Evolutionary conservation across 2,797 vertebrate species (phyloP).

Genomic region (Coreius guichenoti): DNA sequence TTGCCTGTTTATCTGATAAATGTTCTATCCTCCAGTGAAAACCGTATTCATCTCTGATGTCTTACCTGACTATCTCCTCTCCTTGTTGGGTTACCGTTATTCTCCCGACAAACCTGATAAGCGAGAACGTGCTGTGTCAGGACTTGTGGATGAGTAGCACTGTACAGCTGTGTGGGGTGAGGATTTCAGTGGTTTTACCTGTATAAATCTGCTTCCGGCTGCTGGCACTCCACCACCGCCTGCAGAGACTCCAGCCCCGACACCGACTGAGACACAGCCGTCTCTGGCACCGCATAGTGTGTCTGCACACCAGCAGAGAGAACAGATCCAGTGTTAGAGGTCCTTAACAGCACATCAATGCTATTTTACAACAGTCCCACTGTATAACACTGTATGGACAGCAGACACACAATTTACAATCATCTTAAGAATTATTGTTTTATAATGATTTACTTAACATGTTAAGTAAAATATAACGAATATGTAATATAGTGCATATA

Average conservation of each 20-base stretch:
- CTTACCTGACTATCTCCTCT: conserved; percentile 95
- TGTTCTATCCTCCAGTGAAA: background rate
- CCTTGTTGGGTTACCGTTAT: conserved; percentile 88
- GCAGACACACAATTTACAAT: background rate
- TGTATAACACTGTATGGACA: no score
- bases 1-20: background rate
- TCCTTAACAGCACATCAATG: background rate
- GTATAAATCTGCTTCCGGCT: conserved; percentile 96
- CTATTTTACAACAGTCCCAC: no score
- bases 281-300: conserved; percentile 90
- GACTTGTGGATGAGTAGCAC: background rate
- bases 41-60: conserved; percentile 10
- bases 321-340: background rate
- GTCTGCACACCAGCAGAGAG: conserved; percentile 76
- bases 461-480: no score
- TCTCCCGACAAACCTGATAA: conserved; percentile 91
- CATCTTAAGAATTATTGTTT: no score
- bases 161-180: background rate
- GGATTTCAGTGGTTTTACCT: conserved; percentile 78
- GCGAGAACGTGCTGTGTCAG: conserved; percentile 29
- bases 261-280: conserved; percentile 90
- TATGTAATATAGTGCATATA: no score
- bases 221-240: conserved; percentile 96
- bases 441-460: no score
- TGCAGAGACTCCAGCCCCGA: conserved; percentile 88